Conservation (phyloP, 2,888 invertebrate species). For the Panopea generosa region DNA sequence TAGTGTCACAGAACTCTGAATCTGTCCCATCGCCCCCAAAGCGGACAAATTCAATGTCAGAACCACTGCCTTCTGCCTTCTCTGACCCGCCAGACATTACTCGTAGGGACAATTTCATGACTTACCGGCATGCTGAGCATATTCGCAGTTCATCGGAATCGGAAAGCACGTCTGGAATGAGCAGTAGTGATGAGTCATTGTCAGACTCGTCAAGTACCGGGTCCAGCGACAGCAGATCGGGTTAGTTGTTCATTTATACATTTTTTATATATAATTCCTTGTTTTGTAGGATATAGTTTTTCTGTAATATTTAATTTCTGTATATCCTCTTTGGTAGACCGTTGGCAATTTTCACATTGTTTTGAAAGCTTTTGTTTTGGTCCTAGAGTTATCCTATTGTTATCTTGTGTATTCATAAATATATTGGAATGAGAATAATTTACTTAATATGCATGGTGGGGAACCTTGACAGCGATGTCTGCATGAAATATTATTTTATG, state of each 20-base stretch:
- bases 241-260: conserved; percentile 54
- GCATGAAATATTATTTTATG: too few relatives aligned
- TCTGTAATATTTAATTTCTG: too few relatives aligned
- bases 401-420: too few relatives aligned
- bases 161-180: conserved; percentile 80
- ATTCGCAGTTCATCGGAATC: conserved; percentile 79
- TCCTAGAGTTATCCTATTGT: too few relatives aligned
- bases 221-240: conserved; percentile 79
- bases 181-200: conserved; percentile 80
- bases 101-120: conserved; percentile 86
- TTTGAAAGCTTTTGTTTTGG: too few relatives aligned
- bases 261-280: too few relatives aligned
- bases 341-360: too few relatives aligned
- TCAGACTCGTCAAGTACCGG: conserved; percentile 77
- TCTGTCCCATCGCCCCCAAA: conserved; percentile 75
- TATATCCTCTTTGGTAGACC: too few relatives aligned
- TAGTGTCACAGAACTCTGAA: conserved; percentile 58
- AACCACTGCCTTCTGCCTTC: conserved; percentile 63
- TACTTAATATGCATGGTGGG: too few relatives aligned
- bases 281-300: too few relatives aligned
- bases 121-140: conserved; percentile 84
- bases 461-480: too few relatives aligned
- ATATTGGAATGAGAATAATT: too few relatives aligned
- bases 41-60: conserved; percentile 73
- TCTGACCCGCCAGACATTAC: conserved; percentile 75